These are phyloP conservation scores for Ranitomeya imitator DNA, from an alignment of 2,113 vertebrate genomes.

Conservation along the genomic window DNA sequence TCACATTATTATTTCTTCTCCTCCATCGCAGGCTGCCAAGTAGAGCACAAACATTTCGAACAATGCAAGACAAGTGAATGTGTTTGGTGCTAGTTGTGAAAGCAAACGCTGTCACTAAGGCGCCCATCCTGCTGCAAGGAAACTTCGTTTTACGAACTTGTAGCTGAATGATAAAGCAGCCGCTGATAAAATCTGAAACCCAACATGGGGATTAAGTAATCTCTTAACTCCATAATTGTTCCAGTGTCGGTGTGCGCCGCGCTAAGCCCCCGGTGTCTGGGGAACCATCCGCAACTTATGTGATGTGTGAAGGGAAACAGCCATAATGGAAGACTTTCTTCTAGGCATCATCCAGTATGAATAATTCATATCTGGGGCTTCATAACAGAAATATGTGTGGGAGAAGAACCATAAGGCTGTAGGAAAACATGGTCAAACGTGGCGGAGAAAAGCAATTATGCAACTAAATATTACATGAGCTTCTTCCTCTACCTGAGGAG, in stretches of 20 bases:
- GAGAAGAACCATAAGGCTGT: background rate
- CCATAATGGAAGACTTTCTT: background rate
- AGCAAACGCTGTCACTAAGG: constrained; percentile 54
- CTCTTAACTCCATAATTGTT: constrained; percentile 44
- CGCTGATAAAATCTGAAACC: constrained; percentile 55
- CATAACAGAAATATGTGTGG: background rate
- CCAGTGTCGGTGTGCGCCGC: background rate
- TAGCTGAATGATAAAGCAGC: constrained; percentile 35
- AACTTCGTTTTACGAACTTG: constrained; percentile 35
- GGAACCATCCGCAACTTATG: background rate
- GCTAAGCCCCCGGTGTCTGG: constrained; percentile 9
- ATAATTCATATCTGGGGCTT: constrained; percentile 3
- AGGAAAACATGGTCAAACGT: background rate
- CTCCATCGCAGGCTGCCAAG: constrained; percentile 17
- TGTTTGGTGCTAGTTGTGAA: constrained; percentile 54
- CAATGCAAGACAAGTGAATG: constrained; percentile 50
- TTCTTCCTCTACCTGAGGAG: too few species aligned
- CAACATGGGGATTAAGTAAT: constrained; percentile 46
- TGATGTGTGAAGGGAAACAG: constrained; percentile 7
- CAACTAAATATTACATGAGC: background rate
- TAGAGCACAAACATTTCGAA: constrained; percentile 45
- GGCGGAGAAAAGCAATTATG: background rate
- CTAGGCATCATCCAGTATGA: background rate
- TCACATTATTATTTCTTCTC: constrained; percentile 1
- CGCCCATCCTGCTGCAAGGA: constrained; percentile 42